Percentiles rank a stretch among this genome's conserved stretches.
Evolutionary conservation across 2,797 vertebrate genomes (phyloP).

Genomic region (Aphelocoma californica): DNA sequence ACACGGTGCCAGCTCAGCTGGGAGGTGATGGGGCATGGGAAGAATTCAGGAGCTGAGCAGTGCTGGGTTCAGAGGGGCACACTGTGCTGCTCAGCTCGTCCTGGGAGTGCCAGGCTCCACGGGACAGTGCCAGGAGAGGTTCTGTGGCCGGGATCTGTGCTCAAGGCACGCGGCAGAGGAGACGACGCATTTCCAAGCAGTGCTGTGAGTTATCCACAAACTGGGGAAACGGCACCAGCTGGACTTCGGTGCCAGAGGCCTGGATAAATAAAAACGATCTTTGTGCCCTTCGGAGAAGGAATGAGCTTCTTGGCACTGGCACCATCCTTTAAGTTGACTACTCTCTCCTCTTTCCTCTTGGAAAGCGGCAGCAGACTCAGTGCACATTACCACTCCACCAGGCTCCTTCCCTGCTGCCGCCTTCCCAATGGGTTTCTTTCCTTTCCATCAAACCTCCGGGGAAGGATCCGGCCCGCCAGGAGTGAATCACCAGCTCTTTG

Average conservation of each 20-base stretch:
- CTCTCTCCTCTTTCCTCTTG: not conserved
- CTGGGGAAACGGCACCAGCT: not conserved
- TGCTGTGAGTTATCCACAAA: not conserved
- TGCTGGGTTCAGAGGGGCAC: not conserved
- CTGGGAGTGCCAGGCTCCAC: not conserved
- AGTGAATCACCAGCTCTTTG: not conserved
- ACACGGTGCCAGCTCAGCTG: rapidly evolving
- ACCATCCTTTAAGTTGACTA: not conserved
- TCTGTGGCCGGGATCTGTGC: rapidly evolving
- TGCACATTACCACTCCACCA: not conserved
- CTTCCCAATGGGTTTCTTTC: not conserved
- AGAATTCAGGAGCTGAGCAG: rapidly evolving
- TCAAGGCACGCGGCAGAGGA: not conserved
- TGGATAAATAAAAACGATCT: not conserved
- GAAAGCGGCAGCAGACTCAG: not conserved
- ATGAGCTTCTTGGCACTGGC: not conserved
- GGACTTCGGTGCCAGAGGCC: not conserved
- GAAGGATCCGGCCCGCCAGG: not conserved
- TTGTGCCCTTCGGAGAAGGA: not conserved
- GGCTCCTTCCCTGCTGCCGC: not conserved
- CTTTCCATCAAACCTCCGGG: not conserved
- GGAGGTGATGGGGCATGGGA: not conserved
- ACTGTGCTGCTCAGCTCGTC: rapidly evolving
- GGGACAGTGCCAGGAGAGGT: not conserved
- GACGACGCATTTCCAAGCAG: not conserved